Conservation (phyloP, 2,797 vertebrate genomes). For the Champsocephalus esox region DNA sequence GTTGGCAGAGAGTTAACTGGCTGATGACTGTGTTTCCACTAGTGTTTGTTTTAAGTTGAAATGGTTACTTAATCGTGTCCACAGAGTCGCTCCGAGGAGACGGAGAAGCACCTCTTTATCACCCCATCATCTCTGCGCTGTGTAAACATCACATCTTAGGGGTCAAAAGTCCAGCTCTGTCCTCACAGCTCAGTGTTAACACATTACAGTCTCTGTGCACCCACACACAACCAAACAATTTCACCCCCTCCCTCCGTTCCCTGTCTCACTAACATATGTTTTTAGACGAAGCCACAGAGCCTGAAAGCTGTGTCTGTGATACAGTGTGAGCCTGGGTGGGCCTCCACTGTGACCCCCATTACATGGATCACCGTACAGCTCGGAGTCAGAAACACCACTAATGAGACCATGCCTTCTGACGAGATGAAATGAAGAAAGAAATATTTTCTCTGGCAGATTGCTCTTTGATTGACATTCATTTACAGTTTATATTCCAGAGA, state of each 20-base stretch:
- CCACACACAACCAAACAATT: slow-evolving; percentile 9
- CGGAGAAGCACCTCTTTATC: slow-evolving; percentile 66
- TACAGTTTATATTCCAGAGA: slow-evolving; percentile 50
- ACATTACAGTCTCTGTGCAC: slow-evolving; percentile 35
- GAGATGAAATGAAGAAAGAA: slow-evolving; percentile 1
- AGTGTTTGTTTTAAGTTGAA: slow-evolving; percentile 17
- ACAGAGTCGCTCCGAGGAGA: slow-evolving; percentile 50
- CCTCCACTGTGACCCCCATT: slow-evolving; percentile 28
- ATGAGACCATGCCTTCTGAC: slow-evolving; percentile 13
- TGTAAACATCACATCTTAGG: slow-evolving; percentile 61
- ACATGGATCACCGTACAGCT: slow-evolving; percentile 35
- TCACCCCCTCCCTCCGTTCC: background rate
- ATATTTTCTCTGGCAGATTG: background rate
- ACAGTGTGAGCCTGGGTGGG: slow-evolving; percentile 18
- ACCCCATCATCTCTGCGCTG: slow-evolving; percentile 58
- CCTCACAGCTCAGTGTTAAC: slow-evolving; percentile 49
- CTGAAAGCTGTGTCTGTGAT: slow-evolving; percentile 21
- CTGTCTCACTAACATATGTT: slow-evolving; percentile 15
- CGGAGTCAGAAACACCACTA: slow-evolving; percentile 17
- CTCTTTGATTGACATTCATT: slow-evolving; percentile 54
- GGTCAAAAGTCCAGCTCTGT: slow-evolving; percentile 74
- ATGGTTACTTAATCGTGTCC: slow-evolving; percentile 29
- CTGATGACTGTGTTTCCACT: slow-evolving; percentile 23
- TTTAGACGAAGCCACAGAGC: slow-evolving; percentile 24
- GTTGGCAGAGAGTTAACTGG: slow-evolving; percentile 29